phyloP scores from a whole-genome alignment of 2,113 vertebrate species.

The Regulus satrapa region DNA sequence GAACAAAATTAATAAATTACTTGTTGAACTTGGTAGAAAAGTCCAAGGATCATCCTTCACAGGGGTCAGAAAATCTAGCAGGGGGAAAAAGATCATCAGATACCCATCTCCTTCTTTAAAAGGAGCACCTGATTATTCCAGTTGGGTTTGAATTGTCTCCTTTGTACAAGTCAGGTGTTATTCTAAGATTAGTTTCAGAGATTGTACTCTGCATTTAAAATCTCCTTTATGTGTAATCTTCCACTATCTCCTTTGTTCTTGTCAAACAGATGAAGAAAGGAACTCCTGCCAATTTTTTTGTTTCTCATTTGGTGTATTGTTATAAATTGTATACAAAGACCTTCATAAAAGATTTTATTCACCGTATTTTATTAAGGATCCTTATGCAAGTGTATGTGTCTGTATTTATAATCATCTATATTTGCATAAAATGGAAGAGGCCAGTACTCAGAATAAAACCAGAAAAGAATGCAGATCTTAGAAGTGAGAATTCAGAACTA shows the following conservation, averaged over 20 bases:
- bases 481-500: background rate
- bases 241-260: constrained; percentile 18
- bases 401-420: constrained; percentile 13
- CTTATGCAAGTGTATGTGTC: background rate
- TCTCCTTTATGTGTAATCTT: constrained; percentile 35
- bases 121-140: background rate
- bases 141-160: background rate
- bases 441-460: background rate
- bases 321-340: constrained; percentile 7
- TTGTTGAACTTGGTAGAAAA: background rate
- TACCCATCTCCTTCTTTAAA: background rate
- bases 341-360: constrained; percentile 33
- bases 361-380: constrained; percentile 23
- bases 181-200: constrained; percentile 40
- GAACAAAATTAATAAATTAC: background rate
- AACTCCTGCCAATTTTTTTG: background rate
- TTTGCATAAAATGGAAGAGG: constrained; percentile 26
- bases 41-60: background rate
- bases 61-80: background rate
- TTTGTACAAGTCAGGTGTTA: constrained; percentile 8
- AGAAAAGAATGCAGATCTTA: background rate
- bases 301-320: constrained; percentile 9
- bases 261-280: constrained; percentile 23
- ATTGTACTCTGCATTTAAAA: constrained; percentile 49
- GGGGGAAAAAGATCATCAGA: background rate